Conservation (phyloP, 2,113 vertebrate species). For the Theropithecus gelada region DNA sequence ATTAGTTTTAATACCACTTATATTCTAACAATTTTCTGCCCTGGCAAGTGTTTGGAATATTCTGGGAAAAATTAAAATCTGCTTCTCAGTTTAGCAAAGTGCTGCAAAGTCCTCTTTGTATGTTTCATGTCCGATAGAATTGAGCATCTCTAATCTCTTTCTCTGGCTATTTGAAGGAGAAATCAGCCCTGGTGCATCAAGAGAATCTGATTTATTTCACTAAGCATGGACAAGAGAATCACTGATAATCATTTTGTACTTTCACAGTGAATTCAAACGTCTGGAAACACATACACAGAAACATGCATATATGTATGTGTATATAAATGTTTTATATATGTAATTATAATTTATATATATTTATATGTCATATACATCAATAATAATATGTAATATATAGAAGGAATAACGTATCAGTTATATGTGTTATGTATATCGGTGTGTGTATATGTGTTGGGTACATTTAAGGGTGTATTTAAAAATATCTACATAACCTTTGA, state of each 20-base stretch:
- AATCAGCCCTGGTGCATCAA: not conserved
- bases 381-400: not conserved
- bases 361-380: not conserved
- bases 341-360: not conserved
- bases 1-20: not conserved
- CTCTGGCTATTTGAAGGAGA: not conserved
- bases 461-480: not conserved
- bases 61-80: not conserved
- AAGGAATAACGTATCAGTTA: not conserved
- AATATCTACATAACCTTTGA: not conserved
- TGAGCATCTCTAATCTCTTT: not conserved
- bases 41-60: not conserved
- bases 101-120: not conserved
- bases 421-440: not conserved
- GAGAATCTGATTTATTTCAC: not conserved
- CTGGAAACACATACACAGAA: not conserved
- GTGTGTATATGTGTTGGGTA: not conserved
- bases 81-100: not conserved
- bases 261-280: not conserved
- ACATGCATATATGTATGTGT: no score
- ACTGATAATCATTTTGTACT: not conserved
- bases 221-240: not conserved
- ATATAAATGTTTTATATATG: not conserved
- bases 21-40: not conserved
- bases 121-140: not conserved